Conservation (phyloP, 2,797 vertebrate species). For the Darevskia nairensis region DNA sequence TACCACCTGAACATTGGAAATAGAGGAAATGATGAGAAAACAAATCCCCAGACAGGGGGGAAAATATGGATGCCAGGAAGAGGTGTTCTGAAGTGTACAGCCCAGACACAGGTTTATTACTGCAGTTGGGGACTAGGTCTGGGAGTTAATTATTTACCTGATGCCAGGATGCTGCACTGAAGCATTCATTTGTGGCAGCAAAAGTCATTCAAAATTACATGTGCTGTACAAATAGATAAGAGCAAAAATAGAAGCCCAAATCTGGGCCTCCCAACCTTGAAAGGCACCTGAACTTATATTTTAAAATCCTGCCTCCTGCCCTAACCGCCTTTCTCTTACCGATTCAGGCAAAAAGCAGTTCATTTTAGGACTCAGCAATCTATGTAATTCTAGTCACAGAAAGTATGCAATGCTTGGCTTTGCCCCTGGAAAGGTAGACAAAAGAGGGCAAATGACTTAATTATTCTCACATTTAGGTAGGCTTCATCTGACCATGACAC, state of each 20-base stretch:
- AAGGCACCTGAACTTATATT: neutral
- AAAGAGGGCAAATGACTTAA: neutral
- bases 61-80: no score
- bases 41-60: neutral
- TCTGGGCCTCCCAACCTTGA: neutral
- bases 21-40: neutral
- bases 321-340: neutral
- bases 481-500: neutral
- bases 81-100: neutral
- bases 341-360: neutral
- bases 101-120: neutral
- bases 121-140: neutral
- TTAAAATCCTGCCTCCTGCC: neutral
- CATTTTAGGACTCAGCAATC: neutral
- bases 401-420: constrained; percentile 8
- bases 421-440: neutral
- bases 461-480: neutral
- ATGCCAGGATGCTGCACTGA: neutral
- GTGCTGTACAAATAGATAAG: constrained; percentile 9
- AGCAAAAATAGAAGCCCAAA: constrained; percentile 7
- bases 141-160: constrained; percentile 31
- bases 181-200: constrained; percentile 14
- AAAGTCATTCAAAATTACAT: constrained; percentile 19
- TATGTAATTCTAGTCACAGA: neutral
- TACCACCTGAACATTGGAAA: neutral